These are phyloP conservation scores for Heteromyza rotundicornis DNA, from an alignment of 2,888 invertebrate genomes.

Conservation along the genomic window DNA sequence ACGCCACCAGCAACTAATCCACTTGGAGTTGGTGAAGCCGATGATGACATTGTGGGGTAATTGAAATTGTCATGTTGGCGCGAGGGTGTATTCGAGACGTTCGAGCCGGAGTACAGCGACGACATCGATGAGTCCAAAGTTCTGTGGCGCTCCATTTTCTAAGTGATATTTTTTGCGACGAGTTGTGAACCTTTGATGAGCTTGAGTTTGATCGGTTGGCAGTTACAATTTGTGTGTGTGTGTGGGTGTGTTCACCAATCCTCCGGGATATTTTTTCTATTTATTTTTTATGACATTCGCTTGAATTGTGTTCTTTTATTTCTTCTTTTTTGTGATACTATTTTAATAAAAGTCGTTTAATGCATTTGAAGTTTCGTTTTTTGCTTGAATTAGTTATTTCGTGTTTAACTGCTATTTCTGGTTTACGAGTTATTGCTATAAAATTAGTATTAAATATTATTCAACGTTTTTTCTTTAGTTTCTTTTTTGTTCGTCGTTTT, in stretches of 20 bases:
- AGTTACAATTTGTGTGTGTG: slow-evolving; percentile 26
- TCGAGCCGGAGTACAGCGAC: slow-evolving; percentile 56
- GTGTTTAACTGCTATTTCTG: too few relatives aligned
- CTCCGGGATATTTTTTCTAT: slow-evolving; percentile 15
- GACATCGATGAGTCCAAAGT: slow-evolving; percentile 60
- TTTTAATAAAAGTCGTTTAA: background rate
- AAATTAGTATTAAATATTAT: too few relatives aligned
- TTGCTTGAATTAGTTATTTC: slow-evolving; percentile 2
- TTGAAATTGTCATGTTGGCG: slow-evolving; percentile 47
- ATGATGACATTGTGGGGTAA: slow-evolving; percentile 54
- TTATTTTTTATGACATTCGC: background rate
- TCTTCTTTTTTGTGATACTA: background rate
- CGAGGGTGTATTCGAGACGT: slow-evolving; percentile 43
- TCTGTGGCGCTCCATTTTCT: slow-evolving; percentile 51
- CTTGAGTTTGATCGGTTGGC: slow-evolving; percentile 27
- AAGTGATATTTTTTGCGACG: background rate
- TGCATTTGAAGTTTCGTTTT: background rate
- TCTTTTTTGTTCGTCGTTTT: too few relatives aligned
- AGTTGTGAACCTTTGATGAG: slow-evolving; percentile 17
- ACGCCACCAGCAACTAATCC: slow-evolving; percentile 24
- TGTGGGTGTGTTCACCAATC: slow-evolving; percentile 27
- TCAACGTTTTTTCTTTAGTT: too few relatives aligned
- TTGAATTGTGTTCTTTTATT: background rate
- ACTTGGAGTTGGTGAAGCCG: slow-evolving; percentile 52
- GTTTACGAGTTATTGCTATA: too few relatives aligned